A percentile compares a stretch with the other conserved stretches of the same genome.
These are phyloP conservation scores for Tychaedon coryphoeus DNA, from an alignment of 2,113 vertebrate genomes.

Conservation along the genomic window DNA sequence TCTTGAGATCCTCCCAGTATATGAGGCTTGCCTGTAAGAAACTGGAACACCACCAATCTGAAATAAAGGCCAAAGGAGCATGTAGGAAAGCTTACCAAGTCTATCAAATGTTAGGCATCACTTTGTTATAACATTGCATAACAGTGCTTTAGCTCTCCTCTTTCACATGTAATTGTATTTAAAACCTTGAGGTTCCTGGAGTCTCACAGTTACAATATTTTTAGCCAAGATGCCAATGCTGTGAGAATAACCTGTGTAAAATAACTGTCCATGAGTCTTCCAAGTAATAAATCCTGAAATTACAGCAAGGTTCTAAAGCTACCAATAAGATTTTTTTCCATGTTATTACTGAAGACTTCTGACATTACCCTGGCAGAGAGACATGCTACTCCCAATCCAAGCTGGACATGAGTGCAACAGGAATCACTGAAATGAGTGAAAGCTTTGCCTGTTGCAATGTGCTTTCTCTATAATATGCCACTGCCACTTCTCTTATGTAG, in stretches of 20 bases:
- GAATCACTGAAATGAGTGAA: neutral
- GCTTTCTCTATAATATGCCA: neutral
- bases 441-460: neutral
- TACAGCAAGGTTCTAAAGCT: neutral
- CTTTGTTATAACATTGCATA: neutral
- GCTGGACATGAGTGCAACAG: rapidly evolving
- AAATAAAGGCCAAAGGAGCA: neutral
- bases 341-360: neutral
- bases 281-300: neutral
- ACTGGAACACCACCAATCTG: neutral
- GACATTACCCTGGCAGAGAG: neutral
- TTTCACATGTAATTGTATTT: neutral
- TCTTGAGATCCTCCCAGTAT: neutral
- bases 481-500: neutral
- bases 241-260: neutral
- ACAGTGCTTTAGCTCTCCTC: neutral
- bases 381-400: neutral
- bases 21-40: neutral
- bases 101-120: neutral
- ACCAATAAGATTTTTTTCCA: neutral
- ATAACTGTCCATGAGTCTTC: neutral
- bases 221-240: neutral
- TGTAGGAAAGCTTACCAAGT: neutral
- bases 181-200: neutral
- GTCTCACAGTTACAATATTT: neutral